phyloP scores from a whole-genome alignment of 2,888 invertebrate genomes.

The Oconnorella tubifera region DNA sequence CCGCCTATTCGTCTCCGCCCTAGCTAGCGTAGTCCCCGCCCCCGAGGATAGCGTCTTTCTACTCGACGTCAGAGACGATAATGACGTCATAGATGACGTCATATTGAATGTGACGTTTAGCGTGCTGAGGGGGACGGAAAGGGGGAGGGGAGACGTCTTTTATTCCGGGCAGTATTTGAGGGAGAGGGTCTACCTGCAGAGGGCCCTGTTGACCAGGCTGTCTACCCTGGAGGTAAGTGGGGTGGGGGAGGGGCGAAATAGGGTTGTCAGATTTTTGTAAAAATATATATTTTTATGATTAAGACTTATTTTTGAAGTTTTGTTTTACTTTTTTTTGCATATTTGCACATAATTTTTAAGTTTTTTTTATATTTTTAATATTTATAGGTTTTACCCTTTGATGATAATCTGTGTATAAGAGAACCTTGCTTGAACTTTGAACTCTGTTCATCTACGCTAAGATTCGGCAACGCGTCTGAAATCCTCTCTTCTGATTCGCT shows the following conservation, averaged over 20 bases:
- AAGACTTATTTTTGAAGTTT: too few relatives aligned
- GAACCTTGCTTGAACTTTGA: constrained; percentile 94
- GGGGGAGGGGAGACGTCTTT: constrained; percentile 64
- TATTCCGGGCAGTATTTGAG: constrained; percentile 84
- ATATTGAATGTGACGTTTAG: constrained; percentile 92
- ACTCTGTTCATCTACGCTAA: constrained; percentile 82
- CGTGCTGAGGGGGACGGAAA: constrained; percentile 60
- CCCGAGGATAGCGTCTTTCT: constrained; percentile 87
- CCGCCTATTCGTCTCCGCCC: constrained; percentile 79
- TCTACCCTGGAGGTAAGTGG: constrained; percentile 74
- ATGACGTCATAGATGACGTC: constrained; percentile 69
- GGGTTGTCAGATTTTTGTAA: background rate
- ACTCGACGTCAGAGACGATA: constrained; percentile 88
- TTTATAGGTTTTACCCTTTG: constrained; percentile 91
- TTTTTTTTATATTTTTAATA: too few relatives aligned
- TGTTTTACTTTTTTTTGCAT: too few relatives aligned
- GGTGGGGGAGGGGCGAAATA: background rate
- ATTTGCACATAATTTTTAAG: too few relatives aligned
- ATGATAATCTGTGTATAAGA: constrained; percentile 89
- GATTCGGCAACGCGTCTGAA: constrained; percentile 83
- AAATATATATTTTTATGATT: background rate
- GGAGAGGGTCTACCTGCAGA: constrained; percentile 88
- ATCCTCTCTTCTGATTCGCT: constrained; percentile 85
- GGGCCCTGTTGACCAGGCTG: constrained; percentile 78
- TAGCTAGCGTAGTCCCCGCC: constrained; percentile 86